Percentiles rank a stretch among this genome's conserved stretches.
Conservation (phyloP, 1,140 invertebrate genomes). For the Catajapyx aquilonaris region DNA sequence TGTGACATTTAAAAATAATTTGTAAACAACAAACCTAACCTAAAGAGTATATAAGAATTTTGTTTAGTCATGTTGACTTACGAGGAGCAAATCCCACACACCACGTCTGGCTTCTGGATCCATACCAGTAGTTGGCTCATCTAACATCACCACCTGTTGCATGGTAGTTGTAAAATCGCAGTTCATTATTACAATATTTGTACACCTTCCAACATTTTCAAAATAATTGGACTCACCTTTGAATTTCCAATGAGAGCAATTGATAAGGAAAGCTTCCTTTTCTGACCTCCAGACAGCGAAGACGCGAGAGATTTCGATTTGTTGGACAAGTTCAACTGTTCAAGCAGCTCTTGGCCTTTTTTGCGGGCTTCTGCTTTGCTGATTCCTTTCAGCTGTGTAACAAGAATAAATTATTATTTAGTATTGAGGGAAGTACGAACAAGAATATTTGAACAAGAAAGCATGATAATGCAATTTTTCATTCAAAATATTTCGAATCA, state of each 20-base stretch:
- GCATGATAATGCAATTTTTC: too few relatives aligned
- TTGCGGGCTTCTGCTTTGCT: conserved; percentile 7
- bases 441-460: neutral
- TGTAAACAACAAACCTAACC: conserved; percentile 4
- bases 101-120: conserved; percentile 76
- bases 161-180: conserved; percentile 10
- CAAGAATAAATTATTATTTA: neutral
- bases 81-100: conserved; percentile 65
- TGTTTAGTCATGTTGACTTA: conserved; percentile 12
- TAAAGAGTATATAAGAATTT: conserved; percentile 10
- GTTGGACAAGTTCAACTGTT: conserved; percentile 29
- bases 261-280: conserved; percentile 67
- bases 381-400: neutral
- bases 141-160: conserved; percentile 45
- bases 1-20: too few relatives aligned
- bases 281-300: conserved; percentile 66
- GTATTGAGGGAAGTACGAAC: too few relatives aligned
- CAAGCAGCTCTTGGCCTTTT: conserved; percentile 22
- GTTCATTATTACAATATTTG: neutral
- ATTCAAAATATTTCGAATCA: too few relatives aligned
- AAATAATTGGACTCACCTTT: conserved; percentile 13
- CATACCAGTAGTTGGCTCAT: conserved; percentile 88
- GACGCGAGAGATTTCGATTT: conserved; percentile 42
- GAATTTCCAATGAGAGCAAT: conserved; percentile 51
- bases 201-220: neutral